Evolutionary conservation across 2,113 vertebrate species (phyloP), one percentile per base, ranked within the genome.

Genomic region (Erythrocebus patas): DNA sequence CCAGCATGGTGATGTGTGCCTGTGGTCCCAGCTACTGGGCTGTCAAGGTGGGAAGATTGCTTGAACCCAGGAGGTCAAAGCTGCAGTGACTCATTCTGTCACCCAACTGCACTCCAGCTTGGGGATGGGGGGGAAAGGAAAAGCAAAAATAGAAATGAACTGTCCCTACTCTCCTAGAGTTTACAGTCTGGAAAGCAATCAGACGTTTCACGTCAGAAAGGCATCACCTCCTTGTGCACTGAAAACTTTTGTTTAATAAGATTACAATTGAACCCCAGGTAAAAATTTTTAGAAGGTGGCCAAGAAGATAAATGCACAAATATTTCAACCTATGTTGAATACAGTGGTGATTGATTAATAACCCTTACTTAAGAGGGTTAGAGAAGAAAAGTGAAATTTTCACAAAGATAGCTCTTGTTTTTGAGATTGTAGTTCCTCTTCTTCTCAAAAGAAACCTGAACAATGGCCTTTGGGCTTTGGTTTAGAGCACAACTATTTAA

Each of bases 371-470:
- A 91, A 89, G 45, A 93, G 32, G 43, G 6, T 30, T 93, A 12
- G 17, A 90, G 78, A 66, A 70, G 48, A 93, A 82, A 84, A 48
- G 48, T 66, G 55, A 70, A 48, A 45, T 57, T 96, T 89, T 89
- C 20, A 68, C 38, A 70, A 89, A 93, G 40, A 66, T 72, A 43
- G 13, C 27, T 86, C 32, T 95, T 91, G 22, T 23, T 95, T 93
- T 79, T 79, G 45, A 87, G 50, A 25, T 84, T 86, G 20, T 50
- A 52, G 17, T 87, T 93, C 40, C 13, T 85, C 48, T 59, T 2
- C 52, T 93, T 97, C 64, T 97, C 50, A 93, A 45, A 93, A 78
- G 66, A 85, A 87, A 66, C 11, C 30, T 89, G 57, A 68, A 91
- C 82, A 89, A 48, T 75, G 79, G 12, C 16, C 50, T 57, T 93